phyloP scores from a whole-genome alignment of 2,888 invertebrate genomes.

The Priocnemis perturbator region DNA sequence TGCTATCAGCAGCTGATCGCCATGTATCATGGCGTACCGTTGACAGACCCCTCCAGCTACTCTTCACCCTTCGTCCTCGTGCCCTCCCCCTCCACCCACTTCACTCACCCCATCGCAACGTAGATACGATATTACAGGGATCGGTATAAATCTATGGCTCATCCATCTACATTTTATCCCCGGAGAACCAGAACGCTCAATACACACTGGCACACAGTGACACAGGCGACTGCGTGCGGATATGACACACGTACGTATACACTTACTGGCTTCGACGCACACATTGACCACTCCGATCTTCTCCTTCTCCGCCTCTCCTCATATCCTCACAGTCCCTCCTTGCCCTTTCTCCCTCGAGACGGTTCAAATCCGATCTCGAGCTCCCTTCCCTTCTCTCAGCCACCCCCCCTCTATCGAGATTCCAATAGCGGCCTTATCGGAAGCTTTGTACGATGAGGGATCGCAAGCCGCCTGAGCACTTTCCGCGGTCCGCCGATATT shows the following conservation, averaged over 20 bases:
- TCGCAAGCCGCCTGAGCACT: slow-evolving; percentile 66
- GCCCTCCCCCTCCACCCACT: slow-evolving; percentile 50
- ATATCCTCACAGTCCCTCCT: slow-evolving; percentile 44
- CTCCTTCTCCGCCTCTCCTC: slow-evolving; percentile 33
- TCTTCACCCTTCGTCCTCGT: slow-evolving; percentile 1
- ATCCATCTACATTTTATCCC: slow-evolving; percentile 74
- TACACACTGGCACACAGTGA: slow-evolving; percentile 33
- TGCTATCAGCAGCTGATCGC: slow-evolving; percentile 72
- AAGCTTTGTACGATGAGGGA: slow-evolving; percentile 74
- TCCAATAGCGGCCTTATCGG: slow-evolving; percentile 74
- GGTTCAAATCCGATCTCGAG: slow-evolving; percentile 70
- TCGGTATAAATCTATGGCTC: slow-evolving; percentile 73
- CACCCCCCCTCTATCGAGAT: slow-evolving; percentile 68
- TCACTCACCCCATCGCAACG: slow-evolving; percentile 41
- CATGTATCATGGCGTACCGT: slow-evolving; percentile 68
- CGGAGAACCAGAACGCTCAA: slow-evolving; percentile 54
- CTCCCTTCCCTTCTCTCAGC: slow-evolving; percentile 27
- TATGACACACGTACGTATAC: slow-evolving; percentile 23
- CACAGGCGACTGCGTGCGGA: slow-evolving; percentile 33
- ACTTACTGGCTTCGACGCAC: slow-evolving; percentile 37
- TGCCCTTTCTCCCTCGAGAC: slow-evolving; percentile 52
- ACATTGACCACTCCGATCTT: neutral
- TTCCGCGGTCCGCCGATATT: slow-evolving; percentile 68
- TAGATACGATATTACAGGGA: slow-evolving; percentile 72
- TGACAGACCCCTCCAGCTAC: slow-evolving; percentile 66